Evolutionary conservation across 2,797 vertebrate species (phyloP).

Genomic region (Poeciliopsis presidionis): DNA sequence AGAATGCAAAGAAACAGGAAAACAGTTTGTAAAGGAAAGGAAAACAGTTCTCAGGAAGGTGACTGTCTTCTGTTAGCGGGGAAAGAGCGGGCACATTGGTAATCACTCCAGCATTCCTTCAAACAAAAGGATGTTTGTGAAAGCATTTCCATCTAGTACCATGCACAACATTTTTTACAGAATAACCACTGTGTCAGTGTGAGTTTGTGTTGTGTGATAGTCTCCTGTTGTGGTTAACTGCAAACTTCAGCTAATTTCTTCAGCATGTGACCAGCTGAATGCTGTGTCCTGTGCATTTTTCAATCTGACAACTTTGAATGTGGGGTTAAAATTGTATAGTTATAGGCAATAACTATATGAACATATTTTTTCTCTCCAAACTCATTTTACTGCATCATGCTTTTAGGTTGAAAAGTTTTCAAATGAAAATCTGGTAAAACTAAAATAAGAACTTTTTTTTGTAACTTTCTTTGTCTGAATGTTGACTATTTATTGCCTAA

Average conservation of each 20-base stretch:
- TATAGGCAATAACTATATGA: neutral
- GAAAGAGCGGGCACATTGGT: neutral
- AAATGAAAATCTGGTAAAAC: neutral
- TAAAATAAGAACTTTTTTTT: neutral
- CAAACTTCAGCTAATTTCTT: conserved; percentile 20
- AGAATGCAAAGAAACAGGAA: neutral
- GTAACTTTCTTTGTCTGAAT: no score
- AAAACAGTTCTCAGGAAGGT: conserved; percentile 28
- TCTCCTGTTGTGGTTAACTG: conserved; percentile 22
- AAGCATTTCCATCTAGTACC: conserved; percentile 53
- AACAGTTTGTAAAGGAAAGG: neutral
- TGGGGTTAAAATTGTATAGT: neutral
- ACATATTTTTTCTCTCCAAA: neutral
- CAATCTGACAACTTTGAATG: neutral
- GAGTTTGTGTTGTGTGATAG: conserved; percentile 1
- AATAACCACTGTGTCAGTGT: conserved; percentile 20
- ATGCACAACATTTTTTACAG: conserved; percentile 31
- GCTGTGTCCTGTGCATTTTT: neutral
- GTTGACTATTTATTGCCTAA: neutral
- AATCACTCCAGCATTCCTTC: conserved; percentile 49
- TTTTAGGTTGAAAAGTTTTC: neutral
- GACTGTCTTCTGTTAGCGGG: conserved; percentile 34
- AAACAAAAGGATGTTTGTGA: conserved; percentile 71
- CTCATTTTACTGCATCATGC: neutral
- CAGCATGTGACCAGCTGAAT: neutral